Base-by-base conservation (phyloP, 2,888 invertebrate species). In the Lasioglossum morio region DNA sequence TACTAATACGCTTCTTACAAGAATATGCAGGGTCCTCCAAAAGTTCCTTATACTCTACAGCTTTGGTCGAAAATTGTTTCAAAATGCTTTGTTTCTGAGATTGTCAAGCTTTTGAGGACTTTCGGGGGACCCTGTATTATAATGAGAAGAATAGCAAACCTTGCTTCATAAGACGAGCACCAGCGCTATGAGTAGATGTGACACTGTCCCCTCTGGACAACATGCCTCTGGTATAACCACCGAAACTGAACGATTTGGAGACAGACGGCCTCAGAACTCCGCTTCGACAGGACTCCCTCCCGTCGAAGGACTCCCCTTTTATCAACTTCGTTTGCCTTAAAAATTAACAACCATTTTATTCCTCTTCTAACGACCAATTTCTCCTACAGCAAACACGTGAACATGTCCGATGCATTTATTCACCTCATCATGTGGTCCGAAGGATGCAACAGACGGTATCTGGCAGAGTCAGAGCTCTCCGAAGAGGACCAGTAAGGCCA, bases 211-310 rank as follows among this genome's bases (percentile, higher is more conserved):
- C 97, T 53, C 97, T 96, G 40, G 96, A 95, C 89, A 96, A 95
- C 91, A 95, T 95, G 27, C 95, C 95, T 46, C 96, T 96, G 23
- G 97, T 97, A 94, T 98, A 98, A 3, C 98, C 98, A 19, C 98
- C 98, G 93, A 98, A 99, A 95, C 98, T 98, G 95, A 98, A 98
- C 77, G 98, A 98, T 95, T 98, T 98, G 73, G 97, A 97, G 72
- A 97, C 97, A 27, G 96, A 96, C 16, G 96, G 95, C 48, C 96
- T 93, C 48, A 95, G 90, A 8, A 95, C 94, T 73, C 95, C 92
- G 95, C 96, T 92, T 69, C 95, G 94, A 77, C 95, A 94, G 2
- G 95, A 95, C 79, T 96, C 96, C 43, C 95, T 93, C 34, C 95
- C 95, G 85, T 96, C 96, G 86, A 96, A 96, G 10, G 96, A 96